phyloP scores from a whole-genome alignment of 2,888 invertebrate species.

The Synanthedon myopaeformis region DNA sequence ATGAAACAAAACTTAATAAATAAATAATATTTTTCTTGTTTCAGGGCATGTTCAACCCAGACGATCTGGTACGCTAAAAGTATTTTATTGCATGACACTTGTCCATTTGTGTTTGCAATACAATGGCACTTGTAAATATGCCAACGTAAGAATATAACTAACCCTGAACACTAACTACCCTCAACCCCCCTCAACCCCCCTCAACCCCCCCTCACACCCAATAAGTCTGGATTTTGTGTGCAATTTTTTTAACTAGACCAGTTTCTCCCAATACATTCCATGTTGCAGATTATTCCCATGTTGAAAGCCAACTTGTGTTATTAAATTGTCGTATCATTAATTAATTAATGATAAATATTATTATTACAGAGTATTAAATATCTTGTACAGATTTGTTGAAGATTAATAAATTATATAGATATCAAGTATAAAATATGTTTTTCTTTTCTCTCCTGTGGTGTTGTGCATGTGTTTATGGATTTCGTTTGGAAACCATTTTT shows the following conservation, averaged over 20 bases:
- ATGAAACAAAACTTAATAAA: no score
- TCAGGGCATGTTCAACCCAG: conserved; percentile 90
- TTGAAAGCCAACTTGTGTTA: background rate
- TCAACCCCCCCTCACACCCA: conserved; percentile 1
- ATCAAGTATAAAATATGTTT: conserved; percentile 22
- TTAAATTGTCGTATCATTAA: conserved; percentile 1
- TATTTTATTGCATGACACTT: conserved; percentile 49
- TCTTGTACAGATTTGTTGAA: conserved; percentile 51
- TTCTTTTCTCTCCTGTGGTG: conserved; percentile 20
- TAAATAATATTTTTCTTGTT: conserved; percentile 32
- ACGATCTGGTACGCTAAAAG: conserved; percentile 77
- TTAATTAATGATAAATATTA: conserved; percentile 12
- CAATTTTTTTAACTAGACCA: conserved; percentile 28
- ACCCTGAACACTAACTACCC: conserved; percentile 11
- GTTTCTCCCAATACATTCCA: conserved; percentile 15
- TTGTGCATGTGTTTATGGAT: conserved; percentile 6
- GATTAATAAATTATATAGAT: conserved; percentile 42
- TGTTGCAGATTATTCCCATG: conserved; percentile 5
- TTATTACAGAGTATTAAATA: conserved; percentile 31
- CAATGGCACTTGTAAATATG: conserved; percentile 49
- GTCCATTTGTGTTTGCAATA: conserved; percentile 17
- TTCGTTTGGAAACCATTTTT: no score
- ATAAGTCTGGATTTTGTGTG: conserved; percentile 35
- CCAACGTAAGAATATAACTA: conserved; percentile 14
- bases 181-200: conserved; percentile 1